phyloP scores from a whole-genome alignment of 2,888 invertebrate species.

The Pocota personata region DNA sequence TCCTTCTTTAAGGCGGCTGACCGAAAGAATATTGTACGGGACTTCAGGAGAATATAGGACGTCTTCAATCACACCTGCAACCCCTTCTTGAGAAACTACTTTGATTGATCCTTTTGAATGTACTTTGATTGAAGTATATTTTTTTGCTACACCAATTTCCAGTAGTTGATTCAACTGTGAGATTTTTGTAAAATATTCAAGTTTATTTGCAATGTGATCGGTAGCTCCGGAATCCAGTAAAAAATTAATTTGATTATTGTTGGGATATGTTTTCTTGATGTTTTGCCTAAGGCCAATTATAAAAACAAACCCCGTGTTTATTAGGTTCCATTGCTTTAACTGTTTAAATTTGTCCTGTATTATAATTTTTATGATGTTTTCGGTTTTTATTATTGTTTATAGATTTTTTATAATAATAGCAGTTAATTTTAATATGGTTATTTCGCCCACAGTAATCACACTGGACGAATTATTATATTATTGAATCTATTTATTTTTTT shows the following conservation, averaged over 20 bases:
- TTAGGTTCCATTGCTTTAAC: background rate
- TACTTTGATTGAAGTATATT: slow-evolving; percentile 28
- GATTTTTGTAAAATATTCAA: slow-evolving; percentile 17
- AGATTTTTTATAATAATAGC: slow-evolving; percentile 62
- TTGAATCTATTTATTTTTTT: slow-evolving; percentile 27
- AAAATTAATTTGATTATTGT: background rate
- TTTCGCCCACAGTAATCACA: slow-evolving; percentile 77
- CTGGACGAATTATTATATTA: background rate
- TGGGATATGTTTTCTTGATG: background rate
- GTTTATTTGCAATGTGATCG: slow-evolving; percentile 57
- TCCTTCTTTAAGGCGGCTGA: slow-evolving; percentile 75
- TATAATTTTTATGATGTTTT: background rate
- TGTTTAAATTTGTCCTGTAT: background rate
- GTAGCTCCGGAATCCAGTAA: slow-evolving; percentile 42
- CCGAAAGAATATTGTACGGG: slow-evolving; percentile 77
- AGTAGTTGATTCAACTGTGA: slow-evolving; percentile 63
- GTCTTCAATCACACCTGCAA: slow-evolving; percentile 31
- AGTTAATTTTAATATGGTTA: slow-evolving; percentile 77
- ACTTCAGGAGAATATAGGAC: slow-evolving; percentile 76
- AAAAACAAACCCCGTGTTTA: slow-evolving; percentile 3
- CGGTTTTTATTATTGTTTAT: slow-evolving; percentile 6
- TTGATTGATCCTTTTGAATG: slow-evolving; percentile 31
- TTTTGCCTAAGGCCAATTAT: background rate
- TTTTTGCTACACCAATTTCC: slow-evolving; percentile 76
- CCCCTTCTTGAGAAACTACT: slow-evolving; percentile 73